Percentiles rank a stretch among this genome's conserved stretches.
Evolutionary conservation across 2,113 vertebrate species (phyloP).

Genomic region (Oceanodroma tethys): DNA sequence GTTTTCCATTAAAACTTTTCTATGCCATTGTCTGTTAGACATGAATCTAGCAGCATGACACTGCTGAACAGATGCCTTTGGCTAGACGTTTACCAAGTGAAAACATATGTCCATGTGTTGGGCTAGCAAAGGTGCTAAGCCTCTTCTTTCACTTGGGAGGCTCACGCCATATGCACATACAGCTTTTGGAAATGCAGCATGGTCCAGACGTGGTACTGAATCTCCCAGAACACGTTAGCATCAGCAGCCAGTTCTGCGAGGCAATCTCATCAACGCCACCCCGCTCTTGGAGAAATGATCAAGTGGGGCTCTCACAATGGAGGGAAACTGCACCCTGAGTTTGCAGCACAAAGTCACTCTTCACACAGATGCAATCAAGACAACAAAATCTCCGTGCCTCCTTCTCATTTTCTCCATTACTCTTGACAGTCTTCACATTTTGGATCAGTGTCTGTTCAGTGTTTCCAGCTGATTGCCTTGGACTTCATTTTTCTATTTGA

Average conservation of each 20-base stretch:
- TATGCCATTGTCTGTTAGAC: too few relatives aligned
- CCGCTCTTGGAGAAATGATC: neutral
- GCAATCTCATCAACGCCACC: neutral
- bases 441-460: neutral
- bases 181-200: neutral
- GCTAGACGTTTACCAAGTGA: neutral
- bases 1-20: neutral
- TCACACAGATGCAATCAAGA: neutral
- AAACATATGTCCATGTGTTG: rapidly evolving
- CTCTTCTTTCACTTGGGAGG: neutral
- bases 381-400: neutral
- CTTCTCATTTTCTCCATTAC: neutral
- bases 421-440: neutral
- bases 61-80: neutral
- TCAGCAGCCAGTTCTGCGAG: neutral
- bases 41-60: neutral
- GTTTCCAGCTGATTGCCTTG: neutral
- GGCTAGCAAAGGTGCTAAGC: neutral
- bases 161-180: neutral
- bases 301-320: too few relatives aligned
- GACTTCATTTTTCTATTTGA: neutral
- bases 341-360: neutral
- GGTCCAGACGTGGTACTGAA: too few relatives aligned
- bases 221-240: neutral
- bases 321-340: neutral